Base-by-base conservation (phyloP, 2,888 invertebrate genomes). In the Cinara cedri region DNA sequence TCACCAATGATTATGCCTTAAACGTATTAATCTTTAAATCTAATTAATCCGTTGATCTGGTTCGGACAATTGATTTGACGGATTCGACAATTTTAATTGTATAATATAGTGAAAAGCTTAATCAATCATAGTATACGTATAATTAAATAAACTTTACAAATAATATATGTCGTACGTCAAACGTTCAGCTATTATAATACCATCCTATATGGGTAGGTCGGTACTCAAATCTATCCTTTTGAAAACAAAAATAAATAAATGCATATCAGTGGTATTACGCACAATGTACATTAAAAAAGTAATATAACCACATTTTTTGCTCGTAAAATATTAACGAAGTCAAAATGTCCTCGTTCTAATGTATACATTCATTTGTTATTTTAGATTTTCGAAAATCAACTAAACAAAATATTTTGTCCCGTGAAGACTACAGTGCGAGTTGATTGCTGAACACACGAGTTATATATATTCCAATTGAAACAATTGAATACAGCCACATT, bases 401-500 rank as follows among this genome's bases (percentile, higher is more conserved):
- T 14, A 42, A 54, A 54, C 13, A 19, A 19, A 42, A 63, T 63
- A 63, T 44, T 51, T 46, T 9, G 26, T 49, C n/a, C 16, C 24
- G 1, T 13, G 21, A 19, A 8, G 16, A 72, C 34, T 19, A 3
- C 3, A 54, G 21, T 24, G 21, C 14, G 21, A n/a, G 19, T 24
- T 42, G 65, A n/a, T 75, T 44, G 44, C 44, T 44, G 54, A 63
- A 24, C n/a, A 66, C 8, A 26, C 19, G 10, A 66, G 19, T 76
- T 24, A n/a, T 13, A 55, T 0, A 26, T 66, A 44, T 26, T n/a
- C 3, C 26, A 55, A 76, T 75, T 65, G n/a, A 44, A 54, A 1
- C 26, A 55, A 76, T 75, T 65, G n/a, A 44, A 54, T 57, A 46
- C 55, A 76, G 8, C 55, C 66, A 76, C 55, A 76, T 76, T 66